phyloP scores from a whole-genome alignment of 2,113 vertebrate genomes.

The Gila orcuttii region DNA sequence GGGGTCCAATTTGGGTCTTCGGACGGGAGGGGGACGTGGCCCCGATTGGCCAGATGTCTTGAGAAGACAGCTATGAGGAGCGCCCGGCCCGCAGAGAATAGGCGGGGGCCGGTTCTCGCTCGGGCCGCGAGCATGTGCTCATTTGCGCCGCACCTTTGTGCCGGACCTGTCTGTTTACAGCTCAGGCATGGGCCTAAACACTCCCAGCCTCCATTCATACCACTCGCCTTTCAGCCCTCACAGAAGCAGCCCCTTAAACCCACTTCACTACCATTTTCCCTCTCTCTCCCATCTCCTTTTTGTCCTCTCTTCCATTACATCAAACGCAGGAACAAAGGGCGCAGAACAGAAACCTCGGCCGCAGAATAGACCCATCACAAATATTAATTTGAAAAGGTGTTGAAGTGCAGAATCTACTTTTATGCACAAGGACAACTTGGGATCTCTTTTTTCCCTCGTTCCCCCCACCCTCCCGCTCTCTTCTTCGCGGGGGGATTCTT shows the following conservation, averaged over 20 bases:
- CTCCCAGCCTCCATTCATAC: constrained; percentile 91
- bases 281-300: constrained; percentile 99
- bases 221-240: constrained; percentile 97
- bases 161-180: constrained; percentile 99
- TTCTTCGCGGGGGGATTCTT: constrained; percentile 84
- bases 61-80: constrained; percentile 20
- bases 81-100: neutral
- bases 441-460: constrained; percentile 80
- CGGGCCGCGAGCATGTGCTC: constrained; percentile 90
- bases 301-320: constrained; percentile 99
- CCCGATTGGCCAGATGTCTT: constrained; percentile 98
- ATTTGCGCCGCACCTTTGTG: constrained; percentile 99
- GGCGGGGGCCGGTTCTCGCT: constrained; percentile 70
- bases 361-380: constrained; percentile 99
- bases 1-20: constrained; percentile 77
- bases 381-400: constrained; percentile 99
- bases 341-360: constrained; percentile 97
- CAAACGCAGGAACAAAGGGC: constrained; percentile 99
- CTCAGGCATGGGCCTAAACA: constrained; percentile 99
- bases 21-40: constrained; percentile 55
- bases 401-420: constrained; percentile 99
- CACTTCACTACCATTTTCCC: constrained; percentile 99
- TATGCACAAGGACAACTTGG: constrained; percentile 99
- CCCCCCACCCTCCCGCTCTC: constrained; percentile 54
- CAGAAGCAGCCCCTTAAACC: constrained; percentile 99